Evolutionary conservation across 1,140 invertebrate species (phyloP).

Genomic region (Leptinotarsa texana): DNA sequence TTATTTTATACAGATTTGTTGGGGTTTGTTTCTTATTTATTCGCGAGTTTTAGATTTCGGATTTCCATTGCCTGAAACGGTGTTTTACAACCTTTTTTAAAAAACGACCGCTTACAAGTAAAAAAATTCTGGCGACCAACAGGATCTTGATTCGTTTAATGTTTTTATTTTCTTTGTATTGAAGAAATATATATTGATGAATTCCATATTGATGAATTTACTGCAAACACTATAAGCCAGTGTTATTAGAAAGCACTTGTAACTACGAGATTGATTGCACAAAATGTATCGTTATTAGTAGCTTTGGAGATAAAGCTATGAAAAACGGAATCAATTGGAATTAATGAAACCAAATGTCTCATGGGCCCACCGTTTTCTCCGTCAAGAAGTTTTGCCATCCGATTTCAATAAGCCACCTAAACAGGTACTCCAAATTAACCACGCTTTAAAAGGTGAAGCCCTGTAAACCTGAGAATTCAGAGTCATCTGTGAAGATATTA

Average conservation of each 20-base stretch:
- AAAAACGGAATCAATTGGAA: background rate
- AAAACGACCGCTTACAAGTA: background rate
- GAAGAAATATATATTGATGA: background rate
- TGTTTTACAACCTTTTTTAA: background rate
- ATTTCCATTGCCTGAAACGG: background rate
- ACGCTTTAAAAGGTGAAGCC: background rate
- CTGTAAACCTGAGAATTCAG: background rate
- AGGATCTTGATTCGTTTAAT: too few relatives aligned
- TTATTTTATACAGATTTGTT: too few relatives aligned
- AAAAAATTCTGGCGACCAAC: background rate
- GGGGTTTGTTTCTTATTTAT: too few relatives aligned
- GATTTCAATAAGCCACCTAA: background rate
- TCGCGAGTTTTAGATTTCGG: too few relatives aligned
- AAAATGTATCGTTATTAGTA: background rate
- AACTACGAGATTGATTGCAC: background rate
- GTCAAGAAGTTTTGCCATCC: background rate
- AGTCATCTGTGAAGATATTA: background rate
- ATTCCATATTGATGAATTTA: background rate
- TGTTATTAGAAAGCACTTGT: background rate
- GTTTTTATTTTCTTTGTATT: background rate
- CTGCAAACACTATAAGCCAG: background rate
- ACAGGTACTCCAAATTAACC: background rate
- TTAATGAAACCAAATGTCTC: background rate
- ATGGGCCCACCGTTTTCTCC: background rate
- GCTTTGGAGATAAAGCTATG: too few relatives aligned